These are phyloP conservation scores for Halichoeres trimaculatus DNA, from an alignment of 2,113 vertebrate species.

Conservation along the genomic window DNA sequence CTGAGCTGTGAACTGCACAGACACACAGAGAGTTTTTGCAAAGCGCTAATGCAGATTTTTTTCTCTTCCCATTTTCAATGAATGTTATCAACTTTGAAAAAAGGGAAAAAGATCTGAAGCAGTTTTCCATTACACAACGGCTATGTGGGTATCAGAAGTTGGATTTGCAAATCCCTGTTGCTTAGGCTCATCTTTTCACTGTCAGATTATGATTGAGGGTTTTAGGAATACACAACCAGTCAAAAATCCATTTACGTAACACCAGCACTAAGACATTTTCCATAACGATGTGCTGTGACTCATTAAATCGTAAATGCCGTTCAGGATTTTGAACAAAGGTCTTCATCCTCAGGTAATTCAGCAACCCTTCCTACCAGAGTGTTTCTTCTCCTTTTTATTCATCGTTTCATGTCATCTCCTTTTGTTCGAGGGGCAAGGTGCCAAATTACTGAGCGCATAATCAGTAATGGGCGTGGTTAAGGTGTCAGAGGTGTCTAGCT, in stretches of 20 bases:
- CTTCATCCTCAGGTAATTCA: conserved; percentile 44
- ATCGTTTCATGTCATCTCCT: conserved; percentile 53
- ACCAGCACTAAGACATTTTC: conserved; percentile 23
- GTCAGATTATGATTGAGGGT: conserved; percentile 26
- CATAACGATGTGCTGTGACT: conserved; percentile 54
- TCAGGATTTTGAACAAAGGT: conserved; percentile 63
- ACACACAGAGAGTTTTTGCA: neutral
- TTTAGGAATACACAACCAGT: conserved; percentile 28
- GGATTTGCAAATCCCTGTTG: conserved; percentile 12
- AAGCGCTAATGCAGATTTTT: neutral
- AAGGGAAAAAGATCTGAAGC: neutral
- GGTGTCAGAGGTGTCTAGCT: conserved; percentile 48
- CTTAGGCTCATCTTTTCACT: conserved; percentile 19
- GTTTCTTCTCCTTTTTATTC: conserved; percentile 40
- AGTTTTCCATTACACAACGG: conserved; percentile 1
- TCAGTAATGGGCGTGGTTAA: conserved; percentile 53
- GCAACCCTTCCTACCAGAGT: conserved; percentile 29
- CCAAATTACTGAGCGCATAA: conserved; percentile 57
- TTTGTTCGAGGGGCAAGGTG: conserved; percentile 38
- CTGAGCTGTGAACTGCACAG: conserved; percentile 22
- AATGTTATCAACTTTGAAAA: neutral
- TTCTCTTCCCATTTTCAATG: neutral
- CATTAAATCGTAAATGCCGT: conserved; percentile 61
- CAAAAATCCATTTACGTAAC: conserved; percentile 40
- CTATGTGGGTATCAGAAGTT: neutral